phyloP scores from a whole-genome alignment of 2,888 invertebrate genomes.

The Lucinisca nassula region DNA sequence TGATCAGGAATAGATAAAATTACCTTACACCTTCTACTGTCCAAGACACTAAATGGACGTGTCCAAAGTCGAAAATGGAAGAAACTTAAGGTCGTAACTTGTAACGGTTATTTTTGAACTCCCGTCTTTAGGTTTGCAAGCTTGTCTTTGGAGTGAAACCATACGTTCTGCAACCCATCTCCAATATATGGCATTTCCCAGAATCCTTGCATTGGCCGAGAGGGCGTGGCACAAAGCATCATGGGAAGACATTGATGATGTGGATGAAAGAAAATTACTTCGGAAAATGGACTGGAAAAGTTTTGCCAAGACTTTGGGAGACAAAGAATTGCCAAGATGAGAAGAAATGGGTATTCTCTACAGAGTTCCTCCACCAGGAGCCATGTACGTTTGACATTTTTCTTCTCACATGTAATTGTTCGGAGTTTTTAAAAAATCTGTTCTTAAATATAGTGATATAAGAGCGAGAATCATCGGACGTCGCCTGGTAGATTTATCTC shows the following conservation, averaged over 20 bases:
- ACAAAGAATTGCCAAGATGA: conserved; percentile 73
- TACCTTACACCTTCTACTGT: too few species aligned
- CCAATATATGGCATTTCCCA: conserved; percentile 79
- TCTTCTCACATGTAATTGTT: too few species aligned
- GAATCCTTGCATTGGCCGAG: conserved; percentile 84
- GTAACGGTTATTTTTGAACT: too few species aligned
- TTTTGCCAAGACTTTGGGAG: conserved; percentile 77
- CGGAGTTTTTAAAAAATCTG: too few species aligned
- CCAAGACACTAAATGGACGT: too few species aligned
- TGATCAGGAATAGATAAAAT: too few species aligned
- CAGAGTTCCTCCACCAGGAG: conserved; percentile 81
- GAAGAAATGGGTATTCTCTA: conserved; percentile 75
- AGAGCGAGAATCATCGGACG: too few species aligned
- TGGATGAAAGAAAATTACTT: conserved; percentile 22
- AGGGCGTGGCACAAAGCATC: conserved; percentile 84
- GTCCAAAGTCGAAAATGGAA: too few species aligned
- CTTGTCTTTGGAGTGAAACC: conserved; percentile 83
- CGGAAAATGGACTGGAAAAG: conserved; percentile 73
- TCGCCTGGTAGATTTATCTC: too few species aligned
- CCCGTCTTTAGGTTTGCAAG: conserved; percentile 82
- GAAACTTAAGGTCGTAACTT: too few species aligned
- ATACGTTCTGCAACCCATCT: conserved; percentile 72
- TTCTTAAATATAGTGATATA: too few species aligned
- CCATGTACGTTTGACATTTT: conserved; percentile 68
- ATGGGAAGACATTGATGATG: conserved; percentile 76